Percentiles rank a stretch among this genome's conserved stretches.
Evolutionary conservation across 2,797 vertebrate species (phyloP).

Genomic region (Cossypha heuglini): DNA sequence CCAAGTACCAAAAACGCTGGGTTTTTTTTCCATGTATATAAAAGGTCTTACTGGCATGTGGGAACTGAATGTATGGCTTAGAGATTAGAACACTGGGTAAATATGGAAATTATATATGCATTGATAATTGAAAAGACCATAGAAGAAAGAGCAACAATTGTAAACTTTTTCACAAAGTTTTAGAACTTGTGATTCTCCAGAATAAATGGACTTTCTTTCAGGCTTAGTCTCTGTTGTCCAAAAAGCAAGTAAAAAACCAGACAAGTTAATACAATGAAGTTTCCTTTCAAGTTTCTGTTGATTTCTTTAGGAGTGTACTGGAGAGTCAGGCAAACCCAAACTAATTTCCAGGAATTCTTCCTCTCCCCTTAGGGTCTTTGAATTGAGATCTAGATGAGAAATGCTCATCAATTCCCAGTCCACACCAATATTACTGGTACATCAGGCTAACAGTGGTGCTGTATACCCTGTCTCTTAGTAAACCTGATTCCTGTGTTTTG

Average conservation of each 20-base stretch:
- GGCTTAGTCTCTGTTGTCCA: background rate
- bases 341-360: background rate
- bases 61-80: background rate
- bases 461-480: background rate
- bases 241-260: background rate
- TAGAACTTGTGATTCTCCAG: background rate
- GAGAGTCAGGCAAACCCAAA: background rate
- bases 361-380: background rate
- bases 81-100: background rate
- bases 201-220: background rate
- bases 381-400: background rate
- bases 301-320: background rate
- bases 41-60: background rate
- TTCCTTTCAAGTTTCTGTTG: background rate
- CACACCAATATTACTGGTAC: background rate
- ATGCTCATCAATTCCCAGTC: background rate
- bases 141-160: background rate
- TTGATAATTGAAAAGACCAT: background rate
- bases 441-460: background rate
- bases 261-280: background rate
- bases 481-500: background rate
- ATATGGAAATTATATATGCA: background rate
- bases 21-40: background rate
- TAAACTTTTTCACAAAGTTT: background rate
- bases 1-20: rapidly evolving